Evolutionary conservation across 1,140 invertebrate species (phyloP).

Genomic region (Drosophila pruinosa): DNA sequence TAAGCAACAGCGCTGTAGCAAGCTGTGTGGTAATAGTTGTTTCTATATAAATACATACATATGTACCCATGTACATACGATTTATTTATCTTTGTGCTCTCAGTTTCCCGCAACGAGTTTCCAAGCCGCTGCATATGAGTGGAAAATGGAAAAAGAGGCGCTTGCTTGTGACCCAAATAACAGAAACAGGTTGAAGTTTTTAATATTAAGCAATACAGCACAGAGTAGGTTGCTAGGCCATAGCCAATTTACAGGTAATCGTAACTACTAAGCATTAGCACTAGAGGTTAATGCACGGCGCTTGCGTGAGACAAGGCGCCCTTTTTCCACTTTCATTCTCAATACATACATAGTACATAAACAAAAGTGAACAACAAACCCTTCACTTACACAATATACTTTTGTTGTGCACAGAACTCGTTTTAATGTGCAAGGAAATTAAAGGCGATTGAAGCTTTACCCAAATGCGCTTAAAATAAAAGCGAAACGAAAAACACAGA

Average conservation of each 20-base stretch:
- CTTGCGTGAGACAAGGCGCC: conserved; percentile 23
- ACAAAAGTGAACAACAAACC: conserved; percentile 4
- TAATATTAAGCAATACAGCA: conserved; percentile 23
- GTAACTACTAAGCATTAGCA: not conserved
- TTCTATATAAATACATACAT: conserved; percentile 6
- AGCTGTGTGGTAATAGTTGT: conserved; percentile 62
- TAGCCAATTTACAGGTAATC: conserved; percentile 3
- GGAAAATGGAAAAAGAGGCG: conserved; percentile 47
- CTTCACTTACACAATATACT: conserved; percentile 14
- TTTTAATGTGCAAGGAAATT: conserved; percentile 32
- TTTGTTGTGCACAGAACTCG: conserved; percentile 14
- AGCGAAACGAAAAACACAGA: conserved; percentile 30
- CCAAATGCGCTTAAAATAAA: conserved; percentile 28
- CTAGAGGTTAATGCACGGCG: conserved; percentile 36
- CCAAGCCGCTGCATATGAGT: conserved; percentile 14
- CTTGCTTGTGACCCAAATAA: conserved; percentile 64
- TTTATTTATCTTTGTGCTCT: conserved; percentile 2
- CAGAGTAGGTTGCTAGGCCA: conserved; percentile 37
- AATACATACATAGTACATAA: conserved; percentile 1
- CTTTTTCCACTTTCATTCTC: conserved; percentile 7
- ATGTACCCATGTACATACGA: not conserved
- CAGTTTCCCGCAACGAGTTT: conserved; percentile 56
- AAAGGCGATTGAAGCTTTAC: conserved; percentile 23
- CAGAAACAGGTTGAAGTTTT: conserved; percentile 54
- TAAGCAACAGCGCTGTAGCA: conserved; percentile 2